Percentiles rank a stretch among this genome's conserved stretches.
phyloP scores from a whole-genome alignment of 1,140 invertebrate genomes.

The Neoseiulus cucumeris region DNA sequence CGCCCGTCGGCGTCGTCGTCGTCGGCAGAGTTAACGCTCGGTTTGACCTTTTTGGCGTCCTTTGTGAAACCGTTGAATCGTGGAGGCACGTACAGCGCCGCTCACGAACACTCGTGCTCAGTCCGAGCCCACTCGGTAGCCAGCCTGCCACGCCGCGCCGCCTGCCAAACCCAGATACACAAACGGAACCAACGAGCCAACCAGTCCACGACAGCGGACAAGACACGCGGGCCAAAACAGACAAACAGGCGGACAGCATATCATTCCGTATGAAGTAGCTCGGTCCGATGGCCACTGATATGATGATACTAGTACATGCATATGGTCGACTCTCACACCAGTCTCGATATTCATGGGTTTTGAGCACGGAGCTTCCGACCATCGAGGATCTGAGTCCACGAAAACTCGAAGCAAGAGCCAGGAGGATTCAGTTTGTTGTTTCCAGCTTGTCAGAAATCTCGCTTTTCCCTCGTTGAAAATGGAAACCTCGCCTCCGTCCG shows the following conservation, averaged over 20 bases:
- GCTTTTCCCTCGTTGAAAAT: no score
- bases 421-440: neutral
- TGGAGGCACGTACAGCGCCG: neutral
- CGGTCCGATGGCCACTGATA: neutral
- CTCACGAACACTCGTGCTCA: neutral
- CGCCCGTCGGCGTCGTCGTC: neutral
- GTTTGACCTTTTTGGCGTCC: neutral
- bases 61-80: neutral
- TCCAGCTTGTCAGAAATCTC: neutral
- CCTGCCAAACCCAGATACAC: neutral
- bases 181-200: neutral
- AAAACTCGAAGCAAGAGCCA: neutral
- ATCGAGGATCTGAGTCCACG: neutral
- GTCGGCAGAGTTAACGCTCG: neutral
- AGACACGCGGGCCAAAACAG: neutral
- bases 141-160: neutral
- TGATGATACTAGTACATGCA: neutral
- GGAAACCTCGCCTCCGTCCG: no score
- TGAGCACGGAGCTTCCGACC: neutral
- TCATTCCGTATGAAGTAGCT: neutral
- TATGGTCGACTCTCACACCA: neutral
- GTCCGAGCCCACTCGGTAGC: neutral
- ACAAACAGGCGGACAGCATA: neutral
- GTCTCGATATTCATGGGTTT: neutral
- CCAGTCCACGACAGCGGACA: neutral